These are phyloP conservation scores for Xyliphius kryptos DNA, from an alignment of 2,113 vertebrate species.

Conservation along the genomic window DNA sequence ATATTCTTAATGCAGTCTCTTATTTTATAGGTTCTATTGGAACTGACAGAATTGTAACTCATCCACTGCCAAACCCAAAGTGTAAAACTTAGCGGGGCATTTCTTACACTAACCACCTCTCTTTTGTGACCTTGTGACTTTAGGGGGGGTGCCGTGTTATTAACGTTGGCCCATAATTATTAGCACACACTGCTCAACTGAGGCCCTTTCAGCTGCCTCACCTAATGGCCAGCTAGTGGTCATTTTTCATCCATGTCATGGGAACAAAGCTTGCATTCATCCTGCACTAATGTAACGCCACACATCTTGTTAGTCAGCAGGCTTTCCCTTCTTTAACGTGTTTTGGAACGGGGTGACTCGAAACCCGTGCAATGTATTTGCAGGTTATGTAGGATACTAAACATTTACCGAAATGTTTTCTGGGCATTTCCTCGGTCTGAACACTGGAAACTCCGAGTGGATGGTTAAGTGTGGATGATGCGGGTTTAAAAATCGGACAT, in stretches of 20 bases:
- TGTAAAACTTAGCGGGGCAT: constrained; percentile 9
- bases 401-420: too few species aligned
- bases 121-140: constrained; percentile 59
- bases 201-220: constrained; percentile 54
- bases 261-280: constrained; percentile 70
- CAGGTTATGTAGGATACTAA: neutral
- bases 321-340: constrained; percentile 41
- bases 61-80: neutral
- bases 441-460: too few species aligned
- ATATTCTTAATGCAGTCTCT: too few species aligned
- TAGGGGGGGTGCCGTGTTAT: constrained; percentile 53
- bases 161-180: constrained; percentile 63
- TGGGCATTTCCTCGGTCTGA: too few species aligned
- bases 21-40: too few species aligned
- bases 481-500: too few species aligned
- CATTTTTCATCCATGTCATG: constrained; percentile 66
- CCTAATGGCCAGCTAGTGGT: constrained; percentile 61
- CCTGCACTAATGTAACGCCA: constrained; percentile 60
- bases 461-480: too few species aligned
- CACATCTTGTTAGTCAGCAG: constrained; percentile 52
- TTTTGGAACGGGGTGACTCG: constrained; percentile 16
- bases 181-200: constrained; percentile 46
- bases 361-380: constrained; percentile 1
- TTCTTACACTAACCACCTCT: constrained; percentile 13
- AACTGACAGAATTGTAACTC: neutral